Conservation (phyloP, 2,113 vertebrate species). For the Cochlearius cochlearius region DNA sequence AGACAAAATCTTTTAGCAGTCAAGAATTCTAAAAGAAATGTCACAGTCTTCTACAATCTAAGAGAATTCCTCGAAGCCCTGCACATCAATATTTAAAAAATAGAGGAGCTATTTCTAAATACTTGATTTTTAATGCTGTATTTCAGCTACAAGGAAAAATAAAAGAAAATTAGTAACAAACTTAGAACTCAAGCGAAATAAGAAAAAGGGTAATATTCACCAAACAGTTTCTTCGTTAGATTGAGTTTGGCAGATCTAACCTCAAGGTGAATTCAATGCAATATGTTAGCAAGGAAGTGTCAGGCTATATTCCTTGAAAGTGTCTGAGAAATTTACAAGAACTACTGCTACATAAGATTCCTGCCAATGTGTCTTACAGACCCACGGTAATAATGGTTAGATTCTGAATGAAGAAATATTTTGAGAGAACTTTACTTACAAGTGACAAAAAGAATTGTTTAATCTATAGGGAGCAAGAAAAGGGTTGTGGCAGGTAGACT, state of each 20-base stretch:
- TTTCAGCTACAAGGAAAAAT: background rate
- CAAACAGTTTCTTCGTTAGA: background rate
- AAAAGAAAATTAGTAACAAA: background rate
- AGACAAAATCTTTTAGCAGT: background rate
- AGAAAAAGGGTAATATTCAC: background rate
- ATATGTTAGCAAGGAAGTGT: background rate
- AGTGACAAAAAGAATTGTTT: background rate
- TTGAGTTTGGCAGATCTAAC: background rate
- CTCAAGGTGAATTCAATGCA: background rate
- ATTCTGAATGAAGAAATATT: background rate
- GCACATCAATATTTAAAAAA: background rate
- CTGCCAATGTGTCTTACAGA: background rate
- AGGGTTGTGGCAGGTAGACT: background rate
- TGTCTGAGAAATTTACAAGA: background rate
- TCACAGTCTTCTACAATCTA: background rate
- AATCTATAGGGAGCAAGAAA: background rate
- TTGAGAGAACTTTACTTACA: background rate
- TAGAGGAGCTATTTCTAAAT: background rate
- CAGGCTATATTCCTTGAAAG: background rate
- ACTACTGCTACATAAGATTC: background rate
- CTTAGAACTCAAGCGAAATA: background rate
- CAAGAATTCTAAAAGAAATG: background rate
- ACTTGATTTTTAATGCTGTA: background rate
- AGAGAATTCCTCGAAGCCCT: background rate
- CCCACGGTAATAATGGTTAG: background rate